These are phyloP conservation scores for Scomberomorus guttatus DNA, from an alignment of 2,797 vertebrate species.

Conservation along the genomic window DNA sequence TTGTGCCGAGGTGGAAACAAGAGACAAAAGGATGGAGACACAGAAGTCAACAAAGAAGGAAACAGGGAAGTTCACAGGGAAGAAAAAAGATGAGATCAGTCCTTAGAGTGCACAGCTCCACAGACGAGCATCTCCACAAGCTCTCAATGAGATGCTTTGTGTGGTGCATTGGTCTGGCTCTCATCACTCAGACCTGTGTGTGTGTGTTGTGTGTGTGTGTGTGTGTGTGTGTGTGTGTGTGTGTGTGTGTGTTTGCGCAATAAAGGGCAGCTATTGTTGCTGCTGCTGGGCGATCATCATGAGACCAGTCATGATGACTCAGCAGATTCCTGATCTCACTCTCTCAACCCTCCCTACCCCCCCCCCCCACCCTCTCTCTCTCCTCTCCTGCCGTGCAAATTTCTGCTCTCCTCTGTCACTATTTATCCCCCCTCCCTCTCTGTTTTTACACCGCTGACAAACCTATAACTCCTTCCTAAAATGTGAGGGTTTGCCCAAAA, in stretches of 20 bases:
- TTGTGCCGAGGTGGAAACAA: slow-evolving; percentile 44
- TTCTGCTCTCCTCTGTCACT: slow-evolving; percentile 61
- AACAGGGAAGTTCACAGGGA: slow-evolving; percentile 65
- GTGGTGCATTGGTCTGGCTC: slow-evolving; percentile 48
- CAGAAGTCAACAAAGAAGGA: slow-evolving; percentile 65
- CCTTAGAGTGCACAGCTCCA: slow-evolving; percentile 71
- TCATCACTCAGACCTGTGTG: slow-evolving; percentile 64
- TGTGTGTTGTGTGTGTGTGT: slow-evolving; percentile 43
- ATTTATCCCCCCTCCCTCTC: slow-evolving; percentile 4
- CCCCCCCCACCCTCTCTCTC: not conserved
- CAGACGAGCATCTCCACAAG: slow-evolving; percentile 66
- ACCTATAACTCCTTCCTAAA: slow-evolving; percentile 20
- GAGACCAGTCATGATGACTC: slow-evolving; percentile 84
- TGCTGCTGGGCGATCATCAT: slow-evolving; percentile 82
- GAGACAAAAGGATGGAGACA: slow-evolving; percentile 62
- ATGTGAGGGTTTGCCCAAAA: slow-evolving; percentile 19
- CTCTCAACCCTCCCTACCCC: slow-evolving; percentile 20
- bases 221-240: slow-evolving; percentile 43
- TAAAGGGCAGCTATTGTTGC: slow-evolving; percentile 83
- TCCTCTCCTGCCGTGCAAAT: slow-evolving; percentile 28
- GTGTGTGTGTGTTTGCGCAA: slow-evolving; percentile 48
- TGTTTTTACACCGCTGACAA: slow-evolving; percentile 5
- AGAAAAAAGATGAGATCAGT: slow-evolving; percentile 84
- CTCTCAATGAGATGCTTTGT: slow-evolving; percentile 79
- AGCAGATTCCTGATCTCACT: slow-evolving; percentile 81